Percentiles rank a stretch among this genome's conserved stretches.
These are phyloP conservation scores for Diprion similis DNA, from an alignment of 1,140 invertebrate species.

Conservation along the genomic window DNA sequence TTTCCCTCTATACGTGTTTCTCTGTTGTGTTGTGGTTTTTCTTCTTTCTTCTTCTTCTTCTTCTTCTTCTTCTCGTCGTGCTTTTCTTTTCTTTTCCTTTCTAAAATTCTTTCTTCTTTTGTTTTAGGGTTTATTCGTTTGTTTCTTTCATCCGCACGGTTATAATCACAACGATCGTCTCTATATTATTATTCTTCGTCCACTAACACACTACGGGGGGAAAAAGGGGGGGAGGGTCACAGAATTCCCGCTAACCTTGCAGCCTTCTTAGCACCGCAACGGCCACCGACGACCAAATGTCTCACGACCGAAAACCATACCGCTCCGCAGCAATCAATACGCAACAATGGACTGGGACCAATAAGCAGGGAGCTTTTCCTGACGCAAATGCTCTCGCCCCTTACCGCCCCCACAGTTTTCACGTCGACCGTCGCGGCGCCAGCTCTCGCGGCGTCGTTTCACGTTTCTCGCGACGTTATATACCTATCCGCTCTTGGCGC, in stretches of 20 bases:
- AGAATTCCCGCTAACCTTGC: slow-evolving; percentile 33
- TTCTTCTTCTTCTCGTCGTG: neutral
- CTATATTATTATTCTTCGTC: neutral
- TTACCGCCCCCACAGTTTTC: neutral
- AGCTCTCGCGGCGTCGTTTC: slow-evolving; percentile 1
- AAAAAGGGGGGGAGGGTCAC: neutral
- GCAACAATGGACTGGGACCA: slow-evolving; percentile 61
- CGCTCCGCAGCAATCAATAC: slow-evolving; percentile 60
- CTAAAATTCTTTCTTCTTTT: slow-evolving; percentile 1
- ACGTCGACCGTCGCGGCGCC: slow-evolving; percentile 2
- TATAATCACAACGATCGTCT: neutral
- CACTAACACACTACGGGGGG: slow-evolving; percentile 19
- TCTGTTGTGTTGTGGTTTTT: neutral
- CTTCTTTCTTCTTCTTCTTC: slow-evolving; percentile 23
- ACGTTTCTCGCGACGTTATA: neutral
- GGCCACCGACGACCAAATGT: slow-evolving; percentile 49
- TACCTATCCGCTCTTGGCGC: neutral
- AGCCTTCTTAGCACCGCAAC: slow-evolving; percentile 34
- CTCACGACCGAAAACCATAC: slow-evolving; percentile 48
- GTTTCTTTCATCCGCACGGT: slow-evolving; percentile 17
- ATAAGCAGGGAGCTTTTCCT: slow-evolving; percentile 60
- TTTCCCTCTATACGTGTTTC: neutral
- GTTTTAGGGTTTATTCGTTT: slow-evolving; percentile 23
- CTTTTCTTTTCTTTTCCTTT: slow-evolving; percentile 27
- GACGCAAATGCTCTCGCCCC: slow-evolving; percentile 41